Evolutionary conservation across 2,797 vertebrate species (phyloP).

Genomic region (Lepilemur septentrionalis): DNA sequence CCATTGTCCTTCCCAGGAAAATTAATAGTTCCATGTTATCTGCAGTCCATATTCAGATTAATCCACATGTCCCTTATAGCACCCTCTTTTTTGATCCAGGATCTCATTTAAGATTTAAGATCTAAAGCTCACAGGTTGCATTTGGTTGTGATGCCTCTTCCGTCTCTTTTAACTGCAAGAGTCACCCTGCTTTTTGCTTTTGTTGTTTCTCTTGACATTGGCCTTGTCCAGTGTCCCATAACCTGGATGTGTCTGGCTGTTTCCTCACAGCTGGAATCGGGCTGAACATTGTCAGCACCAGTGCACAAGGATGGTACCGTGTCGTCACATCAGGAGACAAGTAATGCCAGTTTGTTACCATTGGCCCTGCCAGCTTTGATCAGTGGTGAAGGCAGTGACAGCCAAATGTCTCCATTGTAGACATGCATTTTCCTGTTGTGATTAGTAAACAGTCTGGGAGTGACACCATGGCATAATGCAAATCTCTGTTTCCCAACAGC

Average conservation of each 20-base stretch:
- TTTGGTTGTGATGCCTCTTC: neutral
- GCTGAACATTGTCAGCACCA: neutral
- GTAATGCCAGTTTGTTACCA: neutral
- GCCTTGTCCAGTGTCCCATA: neutral
- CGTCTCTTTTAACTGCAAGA: neutral
- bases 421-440: neutral
- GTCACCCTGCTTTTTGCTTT: neutral
- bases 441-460: neutral
- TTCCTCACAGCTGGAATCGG: neutral
- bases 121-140: neutral
- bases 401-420: constrained; percentile 13
- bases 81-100: neutral
- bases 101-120: neutral
- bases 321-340: neutral
- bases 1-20: neutral
- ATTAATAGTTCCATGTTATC: neutral
- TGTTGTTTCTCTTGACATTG: neutral
- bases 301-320: neutral
- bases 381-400: constrained; percentile 34
- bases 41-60: neutral
- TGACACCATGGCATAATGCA: neutral
- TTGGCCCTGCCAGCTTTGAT: neutral
- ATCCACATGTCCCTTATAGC: neutral
- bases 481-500: neutral
- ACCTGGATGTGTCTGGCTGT: neutral